Evolutionary conservation across 2,113 vertebrate species (phyloP).

Genomic region (Indicator indicator): DNA sequence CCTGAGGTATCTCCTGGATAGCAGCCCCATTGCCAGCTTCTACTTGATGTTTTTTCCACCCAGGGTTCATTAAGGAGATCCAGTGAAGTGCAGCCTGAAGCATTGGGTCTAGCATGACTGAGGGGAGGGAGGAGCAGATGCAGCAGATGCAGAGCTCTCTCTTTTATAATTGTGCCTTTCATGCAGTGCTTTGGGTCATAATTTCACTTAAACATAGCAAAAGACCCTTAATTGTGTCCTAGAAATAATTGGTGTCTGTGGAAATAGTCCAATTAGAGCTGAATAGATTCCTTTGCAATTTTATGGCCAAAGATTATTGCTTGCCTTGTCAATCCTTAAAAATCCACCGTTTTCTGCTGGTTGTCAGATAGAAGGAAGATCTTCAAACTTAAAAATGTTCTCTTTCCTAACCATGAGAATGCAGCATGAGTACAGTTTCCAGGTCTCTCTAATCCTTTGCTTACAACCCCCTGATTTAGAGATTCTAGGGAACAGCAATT

Average conservation of each 20-base stretch:
- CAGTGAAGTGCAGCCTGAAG: background rate
- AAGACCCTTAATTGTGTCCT: slow-evolving; percentile 62
- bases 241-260: slow-evolving; percentile 69
- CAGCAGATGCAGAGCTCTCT: background rate
- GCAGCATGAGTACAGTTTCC: background rate
- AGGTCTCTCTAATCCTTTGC: background rate
- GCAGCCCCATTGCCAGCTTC: background rate
- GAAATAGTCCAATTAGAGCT: slow-evolving; percentile 67
- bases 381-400: background rate
- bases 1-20: background rate
- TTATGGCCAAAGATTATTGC: background rate
- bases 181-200: slow-evolving; percentile 20
- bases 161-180: slow-evolving; percentile 35
- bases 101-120: accelerated
- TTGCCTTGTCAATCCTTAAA: slow-evolving; percentile 15
- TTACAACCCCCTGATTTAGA: background rate
- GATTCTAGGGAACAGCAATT: background rate
- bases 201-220: slow-evolving; percentile 55
- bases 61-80: background rate
- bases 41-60: background rate
- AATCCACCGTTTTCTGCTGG: slow-evolving; percentile 19
- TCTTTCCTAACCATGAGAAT: background rate
- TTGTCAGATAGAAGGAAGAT: slow-evolving; percentile 3
- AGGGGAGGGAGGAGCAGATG: background rate
- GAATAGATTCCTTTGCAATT: slow-evolving; percentile 45